Base-by-base conservation (phyloP, 2,888 invertebrate species). In the Tipula lateralis region DNA sequence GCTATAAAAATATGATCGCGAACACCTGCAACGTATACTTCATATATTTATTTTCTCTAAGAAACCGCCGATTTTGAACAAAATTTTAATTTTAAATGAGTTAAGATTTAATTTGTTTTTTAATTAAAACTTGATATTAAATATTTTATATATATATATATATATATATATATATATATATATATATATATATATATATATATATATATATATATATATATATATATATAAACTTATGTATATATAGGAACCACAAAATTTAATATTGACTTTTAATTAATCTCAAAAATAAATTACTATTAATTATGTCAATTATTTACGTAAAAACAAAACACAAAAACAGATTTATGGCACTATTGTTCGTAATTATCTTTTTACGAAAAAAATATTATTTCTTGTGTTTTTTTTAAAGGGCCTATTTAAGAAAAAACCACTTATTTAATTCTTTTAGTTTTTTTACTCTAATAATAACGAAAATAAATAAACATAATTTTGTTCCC, bases 221-320 rank as follows among this genome's bases (percentile, higher is more conserved):
- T n/a, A n/a, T n/a, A n/a, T n/a, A n/a, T n/a, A n/a, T n/a, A n/a
- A n/a, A n/a, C n/a, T n/a, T n/a, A n/a, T 39, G 5, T 16, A 44
- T 44, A 19, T 16, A 24, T 66, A 24, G 66, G 66, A 66, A 66
- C 66, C 66, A 66, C 7, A 24, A 66, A 19, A 66, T 24, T 66
- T 66, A 66, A 66, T 66, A 66, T 66, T 66, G 24, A 66, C 9
- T 66, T 66, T 66, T 66, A 66, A 66, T 24, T 66, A 9, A 24
- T 9, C 19, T 66, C 66, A 66, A 66, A 19, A 66, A 66, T 66
- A 24, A 66, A 24, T 66, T 44, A 44, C 44, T n/a, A 44, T 44
- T 44, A 44, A 66, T 66, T 66, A 66, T 66, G 66, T 66, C 66
- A 66, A 66, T 66, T 66, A 66, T 66, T 66, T 66, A 66, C 44